phyloP scores from a whole-genome alignment of 2,113 vertebrate genomes.

The Oxygymnocypris stewartii region DNA sequence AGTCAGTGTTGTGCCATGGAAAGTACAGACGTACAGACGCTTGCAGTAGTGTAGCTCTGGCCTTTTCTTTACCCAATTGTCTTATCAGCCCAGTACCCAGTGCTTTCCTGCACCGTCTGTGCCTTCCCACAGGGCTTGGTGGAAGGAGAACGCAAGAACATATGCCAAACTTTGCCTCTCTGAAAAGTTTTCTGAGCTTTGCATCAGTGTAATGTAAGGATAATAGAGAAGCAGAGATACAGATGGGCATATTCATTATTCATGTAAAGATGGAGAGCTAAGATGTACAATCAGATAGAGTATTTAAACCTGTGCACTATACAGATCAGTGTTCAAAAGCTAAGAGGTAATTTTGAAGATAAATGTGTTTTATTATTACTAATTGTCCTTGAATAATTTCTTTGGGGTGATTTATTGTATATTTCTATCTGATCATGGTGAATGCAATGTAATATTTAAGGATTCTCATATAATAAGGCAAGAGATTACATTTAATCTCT shows the following conservation, averaged over 20 bases:
- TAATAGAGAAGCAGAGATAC: neutral
- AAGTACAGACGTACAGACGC: conserved; percentile 44
- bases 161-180: conserved; percentile 77
- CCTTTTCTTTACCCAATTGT: conserved; percentile 44
- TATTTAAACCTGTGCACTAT: neutral
- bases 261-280: conserved; percentile 1
- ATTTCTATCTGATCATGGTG: neutral
- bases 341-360: neutral
- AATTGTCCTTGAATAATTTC: neutral
- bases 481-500: conserved; percentile 11
- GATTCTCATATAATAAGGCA: neutral
- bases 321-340: conserved; percentile 1
- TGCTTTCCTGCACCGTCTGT: conserved; percentile 37
- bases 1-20: conserved; percentile 53
- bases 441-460: neutral
- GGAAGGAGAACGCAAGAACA: conserved; percentile 73
- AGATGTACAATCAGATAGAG: neutral
- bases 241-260: conserved; percentile 8
- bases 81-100: conserved; percentile 41
- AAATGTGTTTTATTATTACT: neutral
- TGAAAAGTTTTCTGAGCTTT: conserved; percentile 60
- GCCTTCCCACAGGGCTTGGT: conserved; percentile 66
- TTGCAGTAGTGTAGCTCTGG: conserved; percentile 39
- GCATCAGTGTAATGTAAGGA: conserved; percentile 41
- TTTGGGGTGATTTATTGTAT: neutral